These are phyloP conservation scores for Pachypsylla venusta DNA, from an alignment of 1,140 invertebrate genomes.

Conservation along the genomic window DNA sequence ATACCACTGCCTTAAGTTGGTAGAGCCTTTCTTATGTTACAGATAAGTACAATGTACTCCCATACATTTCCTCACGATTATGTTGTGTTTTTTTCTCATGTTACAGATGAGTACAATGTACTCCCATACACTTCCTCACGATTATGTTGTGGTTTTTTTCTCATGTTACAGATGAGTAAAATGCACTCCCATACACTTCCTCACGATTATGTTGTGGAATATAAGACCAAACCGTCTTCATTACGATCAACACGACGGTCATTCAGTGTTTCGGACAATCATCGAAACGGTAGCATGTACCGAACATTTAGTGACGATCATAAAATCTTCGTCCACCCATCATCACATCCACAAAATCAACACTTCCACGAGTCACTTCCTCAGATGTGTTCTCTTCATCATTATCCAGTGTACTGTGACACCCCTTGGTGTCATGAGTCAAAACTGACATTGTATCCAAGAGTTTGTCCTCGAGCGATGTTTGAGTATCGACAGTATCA, in stretches of 20 bases:
- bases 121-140: no score
- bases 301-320: slow-evolving; percentile 6
- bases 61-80: no score
- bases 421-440: neutral
- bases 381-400: slow-evolving; percentile 5
- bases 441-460: neutral
- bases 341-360: neutral
- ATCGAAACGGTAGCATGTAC: neutral
- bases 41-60: no score
- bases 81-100: neutral
- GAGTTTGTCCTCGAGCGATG: neutral
- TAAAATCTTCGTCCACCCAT: neutral
- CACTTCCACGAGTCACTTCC: slow-evolving; percentile 2
- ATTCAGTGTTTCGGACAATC: slow-evolving; percentile 1
- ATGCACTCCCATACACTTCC: neutral
- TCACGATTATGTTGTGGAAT: neutral
- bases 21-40: neutral
- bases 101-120: no score
- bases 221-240: slow-evolving; percentile 2
- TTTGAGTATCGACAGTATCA: neutral
- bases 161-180: neutral
- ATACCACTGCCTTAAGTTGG: no score
- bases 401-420: slow-evolving; percentile 5
- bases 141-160: no score
- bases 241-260: neutral